Conservation (phyloP, 2,113 vertebrate genomes). For the Pseudolaguvia tuberculata region DNA sequence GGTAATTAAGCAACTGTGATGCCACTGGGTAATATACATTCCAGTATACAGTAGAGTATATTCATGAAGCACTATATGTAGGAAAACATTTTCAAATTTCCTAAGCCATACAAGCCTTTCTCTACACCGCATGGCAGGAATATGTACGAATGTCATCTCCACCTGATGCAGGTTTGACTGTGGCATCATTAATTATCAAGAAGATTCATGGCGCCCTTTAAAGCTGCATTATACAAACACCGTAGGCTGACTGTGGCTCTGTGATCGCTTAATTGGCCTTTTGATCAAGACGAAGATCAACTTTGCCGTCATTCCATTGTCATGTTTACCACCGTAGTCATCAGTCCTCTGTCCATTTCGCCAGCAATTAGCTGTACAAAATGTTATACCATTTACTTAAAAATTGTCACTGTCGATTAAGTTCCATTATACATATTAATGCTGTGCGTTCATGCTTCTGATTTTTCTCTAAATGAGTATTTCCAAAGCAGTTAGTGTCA, state of each 20-base stretch:
- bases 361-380: conserved; percentile 20
- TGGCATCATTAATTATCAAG: conserved; percentile 39
- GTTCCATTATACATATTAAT: too few relatives aligned
- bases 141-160: not conserved
- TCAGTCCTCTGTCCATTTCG: not conserved
- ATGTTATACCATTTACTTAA: conserved; percentile 5
- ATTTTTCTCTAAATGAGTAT: not conserved
- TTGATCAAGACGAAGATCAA: conserved; percentile 32
- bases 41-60: conserved; percentile 18
- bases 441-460: too few relatives aligned
- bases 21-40: conserved; percentile 4
- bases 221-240: conserved; percentile 30
- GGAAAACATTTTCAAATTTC: conserved; percentile 2
- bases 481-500: not conserved
- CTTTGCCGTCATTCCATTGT: conserved; percentile 25
- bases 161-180: conserved; percentile 27
- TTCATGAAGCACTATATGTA: not conserved
- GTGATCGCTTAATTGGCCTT: conserved; percentile 44
- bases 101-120: not conserved
- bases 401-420: not conserved
- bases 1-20: conserved; percentile 16
- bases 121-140: not conserved
- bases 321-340: conserved; percentile 2
- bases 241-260: conserved; percentile 21
- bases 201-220: conserved; percentile 42